Percentiles rank a stretch among this genome's conserved stretches.
Evolutionary conservation across 2,888 invertebrate genomes (phyloP).

Genomic region (Oithona nana): DNA sequence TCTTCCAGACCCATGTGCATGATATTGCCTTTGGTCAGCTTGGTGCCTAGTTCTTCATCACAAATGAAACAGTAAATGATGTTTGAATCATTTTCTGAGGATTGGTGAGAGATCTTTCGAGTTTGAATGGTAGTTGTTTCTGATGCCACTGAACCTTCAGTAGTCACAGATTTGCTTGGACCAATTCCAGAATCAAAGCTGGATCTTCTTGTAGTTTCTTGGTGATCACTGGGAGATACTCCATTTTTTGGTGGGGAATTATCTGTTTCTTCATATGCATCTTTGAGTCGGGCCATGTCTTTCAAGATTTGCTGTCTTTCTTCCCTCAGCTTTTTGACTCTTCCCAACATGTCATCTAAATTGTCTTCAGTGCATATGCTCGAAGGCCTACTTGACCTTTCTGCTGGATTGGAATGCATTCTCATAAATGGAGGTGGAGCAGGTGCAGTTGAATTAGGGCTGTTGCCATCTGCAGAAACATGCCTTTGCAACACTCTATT

Average conservation of each 20-base stretch:
- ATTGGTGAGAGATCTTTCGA: neutral
- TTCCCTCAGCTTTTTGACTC: neutral
- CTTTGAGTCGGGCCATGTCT: neutral
- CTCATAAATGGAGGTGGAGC: neutral
- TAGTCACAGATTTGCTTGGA: neutral
- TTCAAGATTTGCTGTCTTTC: conserved; percentile 7
- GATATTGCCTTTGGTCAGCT: neutral
- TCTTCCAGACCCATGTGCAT: conserved; percentile 16
- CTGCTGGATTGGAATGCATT: neutral
- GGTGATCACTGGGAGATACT: too few species aligned
- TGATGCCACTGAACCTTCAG: neutral
- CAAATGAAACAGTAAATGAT: conserved; percentile 10
- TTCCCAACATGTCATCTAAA: conserved; percentile 7
- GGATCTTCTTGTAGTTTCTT: too few species aligned
- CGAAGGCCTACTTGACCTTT: neutral
- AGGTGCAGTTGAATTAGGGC: neutral
- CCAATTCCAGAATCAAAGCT: neutral
- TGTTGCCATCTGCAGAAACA: neutral
- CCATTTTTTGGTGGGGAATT: neutral
- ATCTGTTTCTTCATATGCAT: neutral
- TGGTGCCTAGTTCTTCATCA: conserved; percentile 1
- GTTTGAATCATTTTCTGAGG: neutral
- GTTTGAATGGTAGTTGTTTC: conserved; percentile 39
- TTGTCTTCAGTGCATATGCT: neutral
- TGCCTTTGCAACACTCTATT: neutral